Evolutionary conservation across 1,140 invertebrate genomes (phyloP), one percentile per base, ranked within the genome.

Genomic region (Hermatobates lingyangjiaoensis): DNA sequence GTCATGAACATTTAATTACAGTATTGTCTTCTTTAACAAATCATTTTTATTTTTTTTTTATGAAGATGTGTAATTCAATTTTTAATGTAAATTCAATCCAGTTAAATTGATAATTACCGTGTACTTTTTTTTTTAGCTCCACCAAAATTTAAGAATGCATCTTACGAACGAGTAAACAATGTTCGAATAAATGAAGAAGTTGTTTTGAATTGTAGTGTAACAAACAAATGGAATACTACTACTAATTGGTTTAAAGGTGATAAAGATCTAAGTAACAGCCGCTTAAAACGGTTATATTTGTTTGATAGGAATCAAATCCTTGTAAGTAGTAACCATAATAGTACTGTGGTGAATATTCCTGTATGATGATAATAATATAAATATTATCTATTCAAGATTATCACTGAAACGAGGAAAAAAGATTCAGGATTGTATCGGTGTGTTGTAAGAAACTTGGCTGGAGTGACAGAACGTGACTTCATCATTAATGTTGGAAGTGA

Each of bases 391-490:
- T 30, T 48, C 2, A 18, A 49, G 48, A 23, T 23, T 38, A 49
- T 49, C n/a, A 26, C 25, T 38, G 34, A 34, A 49, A 26, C 39
- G 7, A 26, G 39, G 14, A 12, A 5, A 21, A n/a, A 23, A 23
- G 48, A 49, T 25, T 50, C 39, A 38, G 62, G 62, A 25, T 55
- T 60, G 34, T 64, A 64, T 51, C 56, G 56, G 10, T 63, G 61
- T 51, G 45, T 58, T 18, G 58, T 57, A 21, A 56, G 57, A 23
- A 64, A 64, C 49, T 55, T 55, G 20, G 59, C 58, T 28, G 62
- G 62, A n/a, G 51, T 55, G 14, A 42, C 50, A n/a, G 59, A 60
- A 48, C 59, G 57, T 26, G 48, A 55, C 39, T 60, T 57, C 51
- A 45, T 47, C 21, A 49, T 60, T 38, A 49, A 57, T 45, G 51